Base-by-base conservation (phyloP, 2,888 invertebrate genomes). In the Pandemis corylana region DNA sequence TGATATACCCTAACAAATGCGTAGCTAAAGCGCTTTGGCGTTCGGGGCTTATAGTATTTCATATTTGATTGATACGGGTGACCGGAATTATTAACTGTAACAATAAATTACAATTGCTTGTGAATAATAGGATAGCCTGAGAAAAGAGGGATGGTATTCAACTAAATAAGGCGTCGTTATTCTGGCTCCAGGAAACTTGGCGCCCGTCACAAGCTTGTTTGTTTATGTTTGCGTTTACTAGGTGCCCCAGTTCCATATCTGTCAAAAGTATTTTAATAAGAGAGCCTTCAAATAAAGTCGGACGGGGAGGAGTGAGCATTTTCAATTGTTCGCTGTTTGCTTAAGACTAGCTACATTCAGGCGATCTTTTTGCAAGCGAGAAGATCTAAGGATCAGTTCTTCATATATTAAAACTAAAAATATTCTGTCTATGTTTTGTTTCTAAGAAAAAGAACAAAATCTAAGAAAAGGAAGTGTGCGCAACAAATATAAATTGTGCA, bases 151-250 rank as follows among this genome's bases (percentile, higher is more conserved):
- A 73, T 73, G 71, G 77, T 76, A 78, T 79, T 77, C 76, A 74
- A 76, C 61, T 79, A 82, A 79, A 79, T 79, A 80, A 72, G 78
- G 78, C 76, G 74, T 83, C 83, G 84, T 87, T 86, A 82, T 80
- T 74, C 83, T 79, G 83, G 83, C 84, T 82, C 82, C 82, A 80
- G 83, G 84, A 84, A 81, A 83, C 77, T 79, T 81, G 87, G 86
- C 87, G 85, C 88, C 88, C 76, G 80, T 75, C 77, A 78, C 80
- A 82, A 82, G 81, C 82, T 87, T 82, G 84, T 77, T 79, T 77
- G 79, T 83, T 86, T 88, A 86, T 88, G 87, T 89, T 89, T 88
- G 85, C 86, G 77, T 68, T 77, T 79, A 75, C 56, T 64, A 61
- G 56, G 41, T 71, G 75, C 68, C 75, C 76, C 74, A 78, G 63